Percentiles rank a stretch among this genome's conserved stretches.
phyloP scores from a whole-genome alignment of 2,888 invertebrate species.

The Cartodere bifasciata region DNA sequence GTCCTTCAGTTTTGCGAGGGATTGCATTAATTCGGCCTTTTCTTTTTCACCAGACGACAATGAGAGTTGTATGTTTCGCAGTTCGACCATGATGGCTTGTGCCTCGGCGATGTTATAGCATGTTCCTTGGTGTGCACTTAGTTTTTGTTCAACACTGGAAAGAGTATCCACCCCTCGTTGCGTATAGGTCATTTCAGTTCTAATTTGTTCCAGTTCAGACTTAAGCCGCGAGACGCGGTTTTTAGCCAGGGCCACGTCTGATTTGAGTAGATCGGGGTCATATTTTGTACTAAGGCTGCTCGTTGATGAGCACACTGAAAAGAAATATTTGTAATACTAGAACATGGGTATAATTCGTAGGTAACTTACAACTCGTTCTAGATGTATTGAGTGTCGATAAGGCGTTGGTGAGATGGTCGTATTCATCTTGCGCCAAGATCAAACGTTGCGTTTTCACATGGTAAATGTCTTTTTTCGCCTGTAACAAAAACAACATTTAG shows the following conservation, averaged over 20 bases:
- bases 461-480: conserved; percentile 95
- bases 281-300: conserved; percentile 84
- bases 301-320: conserved; percentile 73
- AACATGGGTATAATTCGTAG: no score
- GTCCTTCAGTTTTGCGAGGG: conserved; percentile 84
- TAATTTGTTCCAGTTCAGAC: conserved; percentile 81
- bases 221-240: conserved; percentile 79
- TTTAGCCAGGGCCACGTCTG: conserved; percentile 81
- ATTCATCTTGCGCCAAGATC: conserved; percentile 89
- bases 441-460: conserved; percentile 91
- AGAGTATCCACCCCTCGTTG: conserved; percentile 87
- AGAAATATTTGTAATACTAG: background rate
- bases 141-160: conserved; percentile 76
- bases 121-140: conserved; percentile 69
- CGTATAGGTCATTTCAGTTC: conserved; percentile 83
- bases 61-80: conserved; percentile 85
- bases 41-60: conserved; percentile 86
- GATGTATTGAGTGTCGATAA: conserved; percentile 76
- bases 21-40: conserved; percentile 87
- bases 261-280: conserved; percentile 85
- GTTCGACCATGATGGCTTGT: conserved; percentile 89
- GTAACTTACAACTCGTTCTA: conserved; percentile 85
- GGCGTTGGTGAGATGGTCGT: conserved; percentile 81
- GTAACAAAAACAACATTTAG: conserved; percentile 26
- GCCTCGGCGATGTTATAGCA: conserved; percentile 90